These are phyloP conservation scores for Upupa epops DNA, from an alignment of 2,113 vertebrate genomes.

Conservation along the genomic window DNA sequence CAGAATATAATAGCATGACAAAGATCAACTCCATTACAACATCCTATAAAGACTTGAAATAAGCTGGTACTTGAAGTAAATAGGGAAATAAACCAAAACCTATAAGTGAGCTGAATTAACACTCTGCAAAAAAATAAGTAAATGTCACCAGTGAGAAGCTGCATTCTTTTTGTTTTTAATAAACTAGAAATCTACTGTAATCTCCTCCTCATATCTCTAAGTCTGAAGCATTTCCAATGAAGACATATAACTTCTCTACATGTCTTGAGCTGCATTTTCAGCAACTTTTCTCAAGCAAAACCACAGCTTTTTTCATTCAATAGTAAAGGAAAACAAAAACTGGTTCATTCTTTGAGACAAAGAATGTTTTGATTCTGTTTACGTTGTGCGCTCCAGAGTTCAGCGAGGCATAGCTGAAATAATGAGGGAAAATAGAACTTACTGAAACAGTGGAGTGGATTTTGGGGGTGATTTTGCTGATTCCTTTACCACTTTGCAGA, in stretches of 20 bases:
- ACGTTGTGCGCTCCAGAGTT: neutral
- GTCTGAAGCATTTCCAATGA: constrained; percentile 25
- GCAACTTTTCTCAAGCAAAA: constrained; percentile 27
- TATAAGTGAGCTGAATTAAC: constrained; percentile 25
- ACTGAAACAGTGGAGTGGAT: neutral
- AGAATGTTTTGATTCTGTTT: neutral
- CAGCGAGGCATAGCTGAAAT: neutral
- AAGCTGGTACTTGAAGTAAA: constrained; percentile 43
- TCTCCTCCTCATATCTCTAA: constrained; percentile 31
- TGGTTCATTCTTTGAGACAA: constrained; percentile 11
- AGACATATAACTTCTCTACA: constrained; percentile 34
- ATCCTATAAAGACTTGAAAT: neutral
- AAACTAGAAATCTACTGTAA: constrained; percentile 45
- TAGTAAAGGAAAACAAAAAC: neutral
- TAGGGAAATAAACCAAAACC: constrained; percentile 29
- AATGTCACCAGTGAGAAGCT: neutral
- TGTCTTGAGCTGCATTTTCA: constrained; percentile 36
- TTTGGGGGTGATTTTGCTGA: neutral
- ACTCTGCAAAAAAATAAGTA: neutral
- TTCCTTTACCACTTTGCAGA: neutral
- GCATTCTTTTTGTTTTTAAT: constrained; percentile 1
- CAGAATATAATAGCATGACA: neutral
- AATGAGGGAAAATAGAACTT: neutral
- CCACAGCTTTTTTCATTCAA: constrained; percentile 10
- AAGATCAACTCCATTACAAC: neutral